Conservation (phyloP, 2,888 invertebrate species). For the Rotaria macrura region DNA sequence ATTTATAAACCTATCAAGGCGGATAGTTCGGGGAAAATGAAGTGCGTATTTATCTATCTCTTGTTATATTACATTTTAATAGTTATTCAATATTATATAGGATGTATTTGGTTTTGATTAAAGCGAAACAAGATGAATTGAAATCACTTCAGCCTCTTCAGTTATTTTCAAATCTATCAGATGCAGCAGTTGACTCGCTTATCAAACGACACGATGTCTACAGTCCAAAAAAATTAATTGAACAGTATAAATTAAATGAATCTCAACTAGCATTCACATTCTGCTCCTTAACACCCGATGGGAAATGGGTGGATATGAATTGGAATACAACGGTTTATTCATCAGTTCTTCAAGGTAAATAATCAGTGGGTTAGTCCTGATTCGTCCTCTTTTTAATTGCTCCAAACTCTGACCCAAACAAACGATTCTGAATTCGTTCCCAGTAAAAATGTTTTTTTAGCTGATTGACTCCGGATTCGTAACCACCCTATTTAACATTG, state of each 20-base stretch:
- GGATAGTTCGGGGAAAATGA: background rate
- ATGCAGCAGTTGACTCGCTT: too few relatives aligned
- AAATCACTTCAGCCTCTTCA: background rate
- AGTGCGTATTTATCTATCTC: background rate
- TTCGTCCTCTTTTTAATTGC: too few relatives aligned
- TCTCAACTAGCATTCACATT: background rate
- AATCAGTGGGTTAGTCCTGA: too few relatives aligned
- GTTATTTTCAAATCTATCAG: background rate
- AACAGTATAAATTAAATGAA: background rate
- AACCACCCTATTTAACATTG: too few relatives aligned
- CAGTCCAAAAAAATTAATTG: background rate
- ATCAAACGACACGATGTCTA: too few relatives aligned
- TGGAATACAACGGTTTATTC: background rate
- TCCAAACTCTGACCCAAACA: too few relatives aligned
- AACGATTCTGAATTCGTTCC: too few relatives aligned
- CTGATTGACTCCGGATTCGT: too few relatives aligned
- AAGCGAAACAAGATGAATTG: background rate
- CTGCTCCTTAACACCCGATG: background rate
- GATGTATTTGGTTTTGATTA: background rate
- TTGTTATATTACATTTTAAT: too few relatives aligned
- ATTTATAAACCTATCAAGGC: background rate
- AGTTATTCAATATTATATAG: background rate
- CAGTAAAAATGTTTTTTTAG: too few relatives aligned
- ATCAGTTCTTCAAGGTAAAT: background rate
- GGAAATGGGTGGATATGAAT: background rate